phyloP scores from a whole-genome alignment of 2,888 invertebrate genomes.

The Anagyrus pseudococci region DNA sequence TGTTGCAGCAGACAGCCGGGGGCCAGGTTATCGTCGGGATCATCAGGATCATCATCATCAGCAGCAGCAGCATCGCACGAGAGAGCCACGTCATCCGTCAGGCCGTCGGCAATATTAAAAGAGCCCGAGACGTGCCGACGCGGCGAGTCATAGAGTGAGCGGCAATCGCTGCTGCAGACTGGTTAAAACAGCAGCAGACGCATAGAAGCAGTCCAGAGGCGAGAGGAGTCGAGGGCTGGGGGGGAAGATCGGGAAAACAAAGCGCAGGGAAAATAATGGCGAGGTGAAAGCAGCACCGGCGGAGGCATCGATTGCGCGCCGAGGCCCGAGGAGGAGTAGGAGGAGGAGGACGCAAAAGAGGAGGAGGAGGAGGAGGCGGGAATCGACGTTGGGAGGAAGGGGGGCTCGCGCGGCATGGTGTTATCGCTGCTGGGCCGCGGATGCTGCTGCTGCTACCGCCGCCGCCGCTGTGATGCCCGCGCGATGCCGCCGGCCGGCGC shows the following conservation, averaged over 20 bases:
- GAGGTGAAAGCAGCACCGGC: not conserved
- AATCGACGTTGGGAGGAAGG: slow-evolving; percentile 2
- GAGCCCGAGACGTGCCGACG: not conserved
- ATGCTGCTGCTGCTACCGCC: slow-evolving; percentile 50
- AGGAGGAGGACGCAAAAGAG: not conserved
- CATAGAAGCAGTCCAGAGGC: not conserved
- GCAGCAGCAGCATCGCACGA: not conserved
- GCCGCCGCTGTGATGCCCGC: slow-evolving; percentile 50
- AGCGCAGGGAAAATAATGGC: not conserved
- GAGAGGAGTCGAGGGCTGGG: no score
- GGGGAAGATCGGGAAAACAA: not conserved
- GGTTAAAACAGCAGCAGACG: not conserved
- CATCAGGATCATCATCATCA: not conserved
- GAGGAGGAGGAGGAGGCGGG: not conserved
- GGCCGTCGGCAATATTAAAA: not conserved
- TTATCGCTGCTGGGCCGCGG: slow-evolving; percentile 53
- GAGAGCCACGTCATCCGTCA: slow-evolving; percentile 3
- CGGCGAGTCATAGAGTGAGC: not conserved
- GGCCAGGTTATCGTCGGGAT: not conserved
- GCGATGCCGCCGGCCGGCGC: slow-evolving; percentile 58
- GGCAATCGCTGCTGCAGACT: not conserved
- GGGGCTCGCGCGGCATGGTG: slow-evolving; percentile 47
- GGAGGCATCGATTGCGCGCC: no score
- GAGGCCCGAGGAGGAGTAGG: no score
- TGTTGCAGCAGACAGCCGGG: slow-evolving; percentile 6